These are phyloP conservation scores for Bombycilla garrulus DNA, from an alignment of 2,113 vertebrate genomes.

Conservation along the genomic window DNA sequence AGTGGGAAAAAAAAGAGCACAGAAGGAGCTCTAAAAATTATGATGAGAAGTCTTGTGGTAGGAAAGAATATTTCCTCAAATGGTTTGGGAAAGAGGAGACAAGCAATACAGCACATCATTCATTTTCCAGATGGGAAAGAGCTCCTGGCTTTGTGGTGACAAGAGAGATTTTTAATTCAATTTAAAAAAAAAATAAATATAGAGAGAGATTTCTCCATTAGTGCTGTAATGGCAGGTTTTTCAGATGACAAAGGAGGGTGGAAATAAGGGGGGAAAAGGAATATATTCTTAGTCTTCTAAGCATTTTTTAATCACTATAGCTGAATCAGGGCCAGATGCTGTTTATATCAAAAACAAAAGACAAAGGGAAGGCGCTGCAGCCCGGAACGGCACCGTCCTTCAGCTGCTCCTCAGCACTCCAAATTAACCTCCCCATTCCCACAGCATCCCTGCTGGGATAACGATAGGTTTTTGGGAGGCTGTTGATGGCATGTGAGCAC, in stretches of 20 bases:
- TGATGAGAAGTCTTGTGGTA: neutral
- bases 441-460: neutral
- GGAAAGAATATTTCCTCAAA: neutral
- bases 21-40: neutral
- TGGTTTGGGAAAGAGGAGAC: neutral
- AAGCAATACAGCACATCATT: neutral
- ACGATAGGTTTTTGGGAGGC: fast-evolving
- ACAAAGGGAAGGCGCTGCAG: neutral
- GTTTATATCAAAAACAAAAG: conserved; percentile 23
- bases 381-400: neutral
- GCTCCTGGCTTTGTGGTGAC: neutral
- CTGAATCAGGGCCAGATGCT: conserved; percentile 26
- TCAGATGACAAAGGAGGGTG: neutral
- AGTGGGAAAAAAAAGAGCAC: neutral
- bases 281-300: neutral
- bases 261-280: neutral
- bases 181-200: neutral
- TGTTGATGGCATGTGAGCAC: neutral
- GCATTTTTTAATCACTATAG: neutral
- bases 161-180: neutral
- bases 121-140: neutral
- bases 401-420: neutral
- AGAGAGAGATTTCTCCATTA: neutral
- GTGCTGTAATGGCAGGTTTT: neutral
- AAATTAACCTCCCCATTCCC: neutral